Percentiles rank a stretch among this genome's conserved stretches.
These are phyloP conservation scores for Oceanites oceanicus DNA, from an alignment of 2,113 vertebrate species.

Conservation along the genomic window DNA sequence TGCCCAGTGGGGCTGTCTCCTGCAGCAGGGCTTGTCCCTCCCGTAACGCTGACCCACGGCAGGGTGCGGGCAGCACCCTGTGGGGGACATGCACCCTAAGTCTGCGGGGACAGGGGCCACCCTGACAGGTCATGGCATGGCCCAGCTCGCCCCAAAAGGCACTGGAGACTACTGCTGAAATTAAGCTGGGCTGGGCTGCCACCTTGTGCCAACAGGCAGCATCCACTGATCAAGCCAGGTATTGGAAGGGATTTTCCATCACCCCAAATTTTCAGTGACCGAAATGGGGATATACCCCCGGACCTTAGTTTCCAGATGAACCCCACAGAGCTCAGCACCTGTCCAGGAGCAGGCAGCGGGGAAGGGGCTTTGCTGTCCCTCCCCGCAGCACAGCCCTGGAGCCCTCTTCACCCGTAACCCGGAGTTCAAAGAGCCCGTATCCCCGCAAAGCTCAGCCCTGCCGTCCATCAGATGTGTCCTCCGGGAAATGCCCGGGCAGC, in stretches of 20 bases:
- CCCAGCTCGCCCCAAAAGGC: neutral
- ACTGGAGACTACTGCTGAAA: neutral
- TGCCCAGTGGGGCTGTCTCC: fast-evolving
- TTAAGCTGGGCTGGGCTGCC: slow-evolving; percentile 53
- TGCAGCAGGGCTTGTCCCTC: neutral
- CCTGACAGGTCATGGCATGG: neutral
- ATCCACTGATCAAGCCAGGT: neutral
- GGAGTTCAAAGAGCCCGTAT: fast-evolving
- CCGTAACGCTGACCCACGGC: fast-evolving
- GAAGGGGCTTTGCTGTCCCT: neutral
- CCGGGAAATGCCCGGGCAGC: fast-evolving
- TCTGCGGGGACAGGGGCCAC: fast-evolving
- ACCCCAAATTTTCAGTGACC: neutral
- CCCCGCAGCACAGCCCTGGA: no score
- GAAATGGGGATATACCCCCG: fast-evolving
- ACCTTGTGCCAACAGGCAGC: slow-evolving; percentile 57
- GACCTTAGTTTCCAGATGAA: neutral
- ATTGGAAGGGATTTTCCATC: neutral
- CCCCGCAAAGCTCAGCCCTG: neutral
- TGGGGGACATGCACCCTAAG: fast-evolving
- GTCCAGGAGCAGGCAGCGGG: fast-evolving
- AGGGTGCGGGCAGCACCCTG: neutral
- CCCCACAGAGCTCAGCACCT: neutral
- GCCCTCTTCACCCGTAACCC: fast-evolving
- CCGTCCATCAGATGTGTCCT: fast-evolving